Base-by-base conservation (phyloP, 2,797 vertebrate species). In the Strix occidentalis region DNA sequence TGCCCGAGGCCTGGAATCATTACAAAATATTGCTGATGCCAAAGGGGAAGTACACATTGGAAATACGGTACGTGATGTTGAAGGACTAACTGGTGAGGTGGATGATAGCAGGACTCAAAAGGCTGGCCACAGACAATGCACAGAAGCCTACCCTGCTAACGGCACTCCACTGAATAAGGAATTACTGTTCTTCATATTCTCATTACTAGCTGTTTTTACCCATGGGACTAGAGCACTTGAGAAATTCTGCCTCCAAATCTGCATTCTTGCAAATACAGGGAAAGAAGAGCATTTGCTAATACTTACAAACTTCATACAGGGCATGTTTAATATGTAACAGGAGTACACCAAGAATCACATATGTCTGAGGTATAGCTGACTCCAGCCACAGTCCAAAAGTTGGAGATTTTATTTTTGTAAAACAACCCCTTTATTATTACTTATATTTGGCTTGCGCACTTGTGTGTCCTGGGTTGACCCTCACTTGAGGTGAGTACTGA, bases 231-330 rank as follows among this genome's bases (percentile, higher is more conserved):
- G 12, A 57, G 18, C 20, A 45, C 80, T 84, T 87, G 66, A 60
- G 78, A 87, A 70, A 78, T 81, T 91, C 71, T 93, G 58, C 41
- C 48, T 93, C 50, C 84, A 77, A 72, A 80, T 90, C 74, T 87
- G 68, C 80, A 79, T 95, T 90, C 66, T 58, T 83, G 90, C 54
- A 90, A 64, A 86, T 84, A 76, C 26, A 68, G 31, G 43, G 33
- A 43, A 63, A 89, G 37, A 75, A 39, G 61, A 76, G 5, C 18
- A 60, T 85, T 89, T 92, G 50, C 46, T 83, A 87, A 66, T 76
- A 78, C 96, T 94, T 87, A 65, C 54, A 76, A 51, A 74, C 26
- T 65, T 24, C 10, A 21, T 60, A 37, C 10, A n/a, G 16, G 6
- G 4, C 56, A 51, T 61, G 25, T 85, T 87, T 87, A 80, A 16